These are phyloP conservation scores for Aradus depressus DNA, from an alignment of 2,888 invertebrate genomes.

Conservation along the genomic window DNA sequence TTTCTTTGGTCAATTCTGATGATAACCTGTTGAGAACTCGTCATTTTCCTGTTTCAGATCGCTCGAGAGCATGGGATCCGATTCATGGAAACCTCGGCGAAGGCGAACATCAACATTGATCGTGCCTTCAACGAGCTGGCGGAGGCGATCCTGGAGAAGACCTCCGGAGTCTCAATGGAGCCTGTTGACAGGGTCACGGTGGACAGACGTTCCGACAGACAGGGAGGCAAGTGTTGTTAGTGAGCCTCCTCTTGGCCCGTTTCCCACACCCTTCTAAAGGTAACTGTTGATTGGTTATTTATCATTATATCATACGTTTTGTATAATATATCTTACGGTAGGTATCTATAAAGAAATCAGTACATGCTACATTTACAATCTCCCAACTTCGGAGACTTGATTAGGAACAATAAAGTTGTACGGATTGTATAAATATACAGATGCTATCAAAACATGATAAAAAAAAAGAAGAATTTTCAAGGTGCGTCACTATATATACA, in stretches of 20 bases:
- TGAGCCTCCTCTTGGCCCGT: constrained; percentile 1
- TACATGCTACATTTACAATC: no score
- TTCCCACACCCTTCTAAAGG: not conserved
- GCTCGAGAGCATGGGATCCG: constrained; percentile 89
- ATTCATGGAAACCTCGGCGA: constrained; percentile 97
- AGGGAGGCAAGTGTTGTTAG: constrained; percentile 50
- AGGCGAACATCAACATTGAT: constrained; percentile 93
- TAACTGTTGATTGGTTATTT: not conserved
- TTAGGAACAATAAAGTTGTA: no score
- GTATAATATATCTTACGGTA: not conserved
- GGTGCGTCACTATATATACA: no score
- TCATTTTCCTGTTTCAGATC: constrained; percentile 50
- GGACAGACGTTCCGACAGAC: constrained; percentile 56
- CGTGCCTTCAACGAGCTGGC: constrained; percentile 89
- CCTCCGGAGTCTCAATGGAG: constrained; percentile 69
- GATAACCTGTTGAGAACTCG: not conserved
- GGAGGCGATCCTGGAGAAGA: constrained; percentile 88
- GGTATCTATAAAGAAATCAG: not conserved
- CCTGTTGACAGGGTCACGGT: constrained; percentile 58
- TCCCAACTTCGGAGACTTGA: no score
- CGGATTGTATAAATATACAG: no score
- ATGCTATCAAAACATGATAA: not conserved
- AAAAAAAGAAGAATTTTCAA: no score
- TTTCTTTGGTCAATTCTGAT: not conserved
- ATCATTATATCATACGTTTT: not conserved